phyloP scores from a whole-genome alignment of 2,797 vertebrate species.

The Dicrostonyx torquatus region DNA sequence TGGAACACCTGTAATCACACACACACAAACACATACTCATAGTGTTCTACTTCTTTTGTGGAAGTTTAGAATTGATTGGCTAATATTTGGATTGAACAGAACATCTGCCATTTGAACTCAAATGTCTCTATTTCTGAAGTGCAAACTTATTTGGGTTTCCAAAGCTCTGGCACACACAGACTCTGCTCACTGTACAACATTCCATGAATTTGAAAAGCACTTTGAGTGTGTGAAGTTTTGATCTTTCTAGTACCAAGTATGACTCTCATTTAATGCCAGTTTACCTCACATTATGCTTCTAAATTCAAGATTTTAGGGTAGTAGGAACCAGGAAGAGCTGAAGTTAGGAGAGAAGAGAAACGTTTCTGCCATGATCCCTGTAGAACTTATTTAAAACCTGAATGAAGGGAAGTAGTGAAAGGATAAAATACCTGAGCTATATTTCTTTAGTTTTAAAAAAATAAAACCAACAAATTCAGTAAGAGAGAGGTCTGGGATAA shows the following conservation, averaged over 20 bases:
- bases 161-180: background rate
- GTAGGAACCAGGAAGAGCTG: background rate
- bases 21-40: background rate
- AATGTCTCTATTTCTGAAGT: background rate
- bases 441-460: background rate
- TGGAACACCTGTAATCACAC: background rate
- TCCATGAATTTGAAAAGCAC: background rate
- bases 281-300: background rate
- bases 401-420: background rate
- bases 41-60: background rate
- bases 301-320: background rate
- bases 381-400: background rate
- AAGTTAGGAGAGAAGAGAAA: background rate
- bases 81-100: background rate
- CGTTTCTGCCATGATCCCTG: background rate
- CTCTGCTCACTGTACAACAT: background rate
- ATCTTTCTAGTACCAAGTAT: background rate
- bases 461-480: background rate
- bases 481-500: background rate
- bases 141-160: background rate
- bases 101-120: background rate
- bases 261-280: background rate
- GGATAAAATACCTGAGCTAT: background rate
- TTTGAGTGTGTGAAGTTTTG: background rate
- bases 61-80: background rate